Base-by-base conservation (phyloP, 2,888 invertebrate genomes). In the Digitonthophagus gazella region DNA sequence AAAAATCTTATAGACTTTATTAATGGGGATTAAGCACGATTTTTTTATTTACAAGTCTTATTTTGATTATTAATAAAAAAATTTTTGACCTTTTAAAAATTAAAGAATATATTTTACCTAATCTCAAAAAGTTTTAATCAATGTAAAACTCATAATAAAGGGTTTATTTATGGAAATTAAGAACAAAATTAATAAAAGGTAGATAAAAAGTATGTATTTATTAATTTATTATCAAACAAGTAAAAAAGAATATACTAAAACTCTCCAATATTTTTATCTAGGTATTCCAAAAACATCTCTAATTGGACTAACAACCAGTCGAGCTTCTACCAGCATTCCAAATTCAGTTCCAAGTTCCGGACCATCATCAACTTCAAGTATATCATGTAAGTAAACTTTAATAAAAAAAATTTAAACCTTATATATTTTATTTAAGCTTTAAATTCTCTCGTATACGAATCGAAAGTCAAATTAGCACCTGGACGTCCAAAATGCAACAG, bases 401-500 rank as follows among this genome's bases (percentile, higher is more conserved):
- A 16, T n/a, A n/a, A n/a, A n/a, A n/a, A n/a, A n/a, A n/a, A n/a
- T n/a, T n/a, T 44, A 6, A 56, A 28, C 20, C 15, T 57, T 65
- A 44, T 61, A 68, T 65, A 68, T 78, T 54, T 54, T 63, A 20
- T 66, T 79, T n/a, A 78, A 92, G 92, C 90, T 69, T 84, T 88
- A 73, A 85, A 86, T 55, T 87, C 88, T 1, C 82, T 90, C 71
- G 86, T 86, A 2, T 81, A 83, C 67, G 81, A 82, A 73, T 76
- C 78, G 28, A 79, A 78, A 67, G 76, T 75, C 14, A 90, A 91
- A 0, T 83, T 93, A 73, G 91, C 93, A 0, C 88, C 90, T 15
- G 86, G 90, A 20, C 87, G 97, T 68, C 96, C 97, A 15, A 94
- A 94, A 80, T 96, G 96, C 77, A 97, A 98, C 83, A 97, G 97